Base-by-base conservation (phyloP, 2,888 invertebrate species). In the Sinohyriopsis cumingii region DNA sequence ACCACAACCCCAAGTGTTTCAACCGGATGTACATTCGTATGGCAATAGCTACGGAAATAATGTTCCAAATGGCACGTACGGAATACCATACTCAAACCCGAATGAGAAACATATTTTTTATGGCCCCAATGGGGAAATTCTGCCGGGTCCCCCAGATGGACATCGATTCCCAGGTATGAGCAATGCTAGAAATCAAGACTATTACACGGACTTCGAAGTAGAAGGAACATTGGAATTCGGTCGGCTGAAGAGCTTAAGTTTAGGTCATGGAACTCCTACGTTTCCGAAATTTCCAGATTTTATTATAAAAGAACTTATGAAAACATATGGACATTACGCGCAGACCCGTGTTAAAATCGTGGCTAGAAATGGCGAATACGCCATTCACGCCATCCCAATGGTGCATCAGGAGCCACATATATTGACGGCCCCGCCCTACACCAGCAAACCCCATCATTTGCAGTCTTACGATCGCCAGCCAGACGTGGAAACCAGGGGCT, bases 251-350 rank as follows among this genome's bases (percentile, higher is more conserved):
- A 60, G 73, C 19, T 68, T 81, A 2, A 65, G 66, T 24, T 56
- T 78, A 4, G 60, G 74, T 19, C 69, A 79, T 33, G 60, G 66
- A 5, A 63, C 64, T 5, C 63, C 64, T 20, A 70, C 74, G 0
- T 81, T 79, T 57, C 76, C 79, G 0, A 73, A 74, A 59, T 68
- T 81, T 63, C 80, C 80, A 5, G 76, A 77, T 15, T 76, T 73
- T 60, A 72, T 81, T 12, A 24, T 74, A 12, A 63, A 56, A 59
- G 70, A 76, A 28, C 63, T 79, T 24, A 24, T 65, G 9, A 60
- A 69, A n/a, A 81, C 76, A 64, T 81, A 81, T 45, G 67, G 74
- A 28, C 68, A 71, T 22, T 75, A 67, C 28, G 73, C 73, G 54
- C 63, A 59, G 25, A 79, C 76, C 5, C 53, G 61, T 25, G 77